Evolutionary conservation across 1,140 invertebrate genomes (phyloP), one percentile per base, ranked within the genome.

Genomic region (Zaprionus capensis): DNA sequence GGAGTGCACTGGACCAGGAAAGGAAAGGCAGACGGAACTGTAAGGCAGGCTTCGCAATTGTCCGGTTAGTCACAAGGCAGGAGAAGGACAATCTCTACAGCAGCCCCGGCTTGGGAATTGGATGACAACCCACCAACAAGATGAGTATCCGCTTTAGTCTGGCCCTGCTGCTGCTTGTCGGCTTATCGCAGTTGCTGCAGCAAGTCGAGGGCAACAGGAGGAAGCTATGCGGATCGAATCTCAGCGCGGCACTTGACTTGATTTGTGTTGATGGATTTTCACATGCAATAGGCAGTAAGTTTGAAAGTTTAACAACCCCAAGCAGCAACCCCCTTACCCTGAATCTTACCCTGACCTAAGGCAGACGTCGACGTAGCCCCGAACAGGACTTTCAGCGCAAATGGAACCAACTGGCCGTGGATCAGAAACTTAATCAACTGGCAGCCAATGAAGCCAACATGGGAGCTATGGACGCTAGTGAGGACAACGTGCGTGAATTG

Each of bases 181-280:
- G 62, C 69, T 51, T 77, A 66, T 76, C 69, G 62, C 71, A 83
- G 66, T 57, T 81, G 69, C n/a, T 79, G 64, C 64, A 85, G 26
- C 78, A 76, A 36, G 78, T 85, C 28, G 78, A 90, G 9, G 85
- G 66, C 55, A 11, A 34, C 31, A 78, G 75, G 9, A 71, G 65
- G 20, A 90, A 77, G 44, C 41, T 90, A n/a, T 90, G 85, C 68
- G 85, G 85, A 44, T 81, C 90, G 2, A 70, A 73, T n/a, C 63
- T 90, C 24, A 82, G 63, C 71, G 68, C 75, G 22, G 86, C 76
- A n/a, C 73, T 90, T 65, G 81, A 90, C n/a, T 7, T 78, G 49
- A 85, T 90, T 58, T 90, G 85, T 75, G 68, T 76, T 53, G 68
- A 82, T 58, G 85, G 85, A 55, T 90, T 90, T 46, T 64, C 76